phyloP scores from a whole-genome alignment of 2,113 vertebrate species.

The Phaethon lepturus region DNA sequence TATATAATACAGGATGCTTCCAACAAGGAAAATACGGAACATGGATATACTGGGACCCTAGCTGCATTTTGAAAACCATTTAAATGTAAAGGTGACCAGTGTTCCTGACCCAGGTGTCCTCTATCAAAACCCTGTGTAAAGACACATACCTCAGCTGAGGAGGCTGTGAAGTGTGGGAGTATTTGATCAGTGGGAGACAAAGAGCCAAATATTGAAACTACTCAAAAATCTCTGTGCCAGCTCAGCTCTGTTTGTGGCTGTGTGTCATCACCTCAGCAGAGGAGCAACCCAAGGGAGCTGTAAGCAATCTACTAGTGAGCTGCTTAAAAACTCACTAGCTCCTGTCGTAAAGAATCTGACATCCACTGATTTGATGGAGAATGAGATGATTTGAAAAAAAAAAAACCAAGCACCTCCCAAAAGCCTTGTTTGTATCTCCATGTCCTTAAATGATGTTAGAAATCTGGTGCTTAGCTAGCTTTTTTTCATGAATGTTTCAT shows the following conservation, averaged over 20 bases:
- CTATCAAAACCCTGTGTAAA: not conserved
- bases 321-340: slow-evolving; percentile 10
- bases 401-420: not conserved
- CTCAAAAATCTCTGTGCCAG: not conserved
- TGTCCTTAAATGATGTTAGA: not conserved
- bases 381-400: not conserved
- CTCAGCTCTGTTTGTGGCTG: not conserved
- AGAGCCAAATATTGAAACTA: not conserved
- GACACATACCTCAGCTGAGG: not conserved
- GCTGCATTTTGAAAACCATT: not conserved
- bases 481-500: not conserved
- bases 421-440: not conserved
- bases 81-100: not conserved
- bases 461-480: not conserved
- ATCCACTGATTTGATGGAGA: not conserved
- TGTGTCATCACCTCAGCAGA: not conserved
- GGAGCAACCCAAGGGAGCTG: not conserved
- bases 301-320: not conserved
- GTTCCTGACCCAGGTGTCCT: not conserved
- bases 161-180: not conserved
- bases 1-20: not conserved
- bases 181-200: not conserved
- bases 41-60: not conserved
- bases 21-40: not conserved
- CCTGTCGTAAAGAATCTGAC: not conserved